Evolutionary conservation across 2,113 vertebrate genomes (phyloP), one percentile per base, ranked within the genome.

Genomic region (Pachycephala philippinensis): DNA sequence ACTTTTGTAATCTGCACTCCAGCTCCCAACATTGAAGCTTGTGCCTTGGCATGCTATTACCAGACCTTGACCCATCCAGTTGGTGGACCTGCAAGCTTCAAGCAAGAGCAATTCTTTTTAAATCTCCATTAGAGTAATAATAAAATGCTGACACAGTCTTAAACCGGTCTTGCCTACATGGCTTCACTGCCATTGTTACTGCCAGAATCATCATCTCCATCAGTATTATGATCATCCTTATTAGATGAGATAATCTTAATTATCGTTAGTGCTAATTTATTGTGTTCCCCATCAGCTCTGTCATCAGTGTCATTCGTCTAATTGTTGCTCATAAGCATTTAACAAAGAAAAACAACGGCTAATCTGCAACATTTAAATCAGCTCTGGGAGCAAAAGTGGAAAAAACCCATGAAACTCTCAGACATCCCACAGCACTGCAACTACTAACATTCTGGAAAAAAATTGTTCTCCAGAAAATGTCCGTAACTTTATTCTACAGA

Each of bases 241-340:
- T 91, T 84, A 95, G 90, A 93, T 18, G 42, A 93, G 89, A 89
- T 94, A 87, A 95, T 93, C 80, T 87, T 59, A 96, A 54, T 95
- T 93, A 88, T 69, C 72, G 28, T 90, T 95, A 93, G 49, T 28
- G 56, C 31, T 92, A 89, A 96, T 97, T 95, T 83, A 86, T 96
- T 95, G 87, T 40, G 78, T 61, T 96, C 89, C 65, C 86, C 93
- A 89, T 92, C 81, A 87, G 49, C 68, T 94, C 92, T 94, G 68
- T 81, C 94, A 95, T 93, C 84, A 87, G 47, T 68, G 93, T 82
- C 72, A 96, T 64, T 81, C 2, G 0, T 91, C 60, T 95, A 82
- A 95, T 84, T 6, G 26, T 72, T 88, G 60, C 77, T 87, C 59
- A 87, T 82, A 90, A 90, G 84, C 1, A 19, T 72, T 86, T 84